phyloP scores from a whole-genome alignment of 2,797 vertebrate genomes.

The Tapera naevia region DNA sequence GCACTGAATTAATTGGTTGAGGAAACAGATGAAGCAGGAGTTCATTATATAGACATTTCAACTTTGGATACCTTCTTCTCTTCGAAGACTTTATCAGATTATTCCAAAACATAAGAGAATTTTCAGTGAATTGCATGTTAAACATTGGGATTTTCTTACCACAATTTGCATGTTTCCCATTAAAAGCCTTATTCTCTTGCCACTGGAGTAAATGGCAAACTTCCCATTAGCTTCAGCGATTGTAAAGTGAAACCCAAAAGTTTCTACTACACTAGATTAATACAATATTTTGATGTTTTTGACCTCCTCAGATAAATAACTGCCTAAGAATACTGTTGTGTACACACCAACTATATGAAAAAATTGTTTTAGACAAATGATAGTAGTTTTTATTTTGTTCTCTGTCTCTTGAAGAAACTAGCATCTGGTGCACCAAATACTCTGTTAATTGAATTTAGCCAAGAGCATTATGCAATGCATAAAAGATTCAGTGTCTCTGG shows the following conservation, averaged over 20 bases:
- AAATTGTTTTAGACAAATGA: not conserved
- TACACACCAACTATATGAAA: not conserved
- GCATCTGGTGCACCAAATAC: not conserved
- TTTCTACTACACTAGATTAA: not conserved
- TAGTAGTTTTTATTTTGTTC: not conserved
- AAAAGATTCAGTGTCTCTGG: not conserved
- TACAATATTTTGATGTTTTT: not conserved
- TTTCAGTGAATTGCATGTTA: not conserved
- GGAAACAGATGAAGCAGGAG: conserved; percentile 20
- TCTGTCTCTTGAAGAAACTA: not conserved
- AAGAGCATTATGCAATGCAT: not conserved
- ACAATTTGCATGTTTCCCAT: not conserved
- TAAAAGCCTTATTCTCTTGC: not conserved
- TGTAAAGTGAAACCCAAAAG: not conserved
- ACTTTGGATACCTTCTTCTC: conserved; percentile 6
- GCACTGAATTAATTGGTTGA: not conserved
- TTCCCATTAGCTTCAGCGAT: not conserved
- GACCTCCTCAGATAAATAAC: not conserved
- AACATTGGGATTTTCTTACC: not conserved
- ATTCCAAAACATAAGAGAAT: conserved; percentile 5
- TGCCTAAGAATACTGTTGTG: not conserved
- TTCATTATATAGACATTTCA: conserved; percentile 27
- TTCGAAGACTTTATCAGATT: conserved; percentile 16
- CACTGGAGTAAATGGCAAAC: not conserved
- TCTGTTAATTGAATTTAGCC: conserved; percentile 1